Evolutionary conservation across 2,113 vertebrate species (phyloP).

Genomic region (Anas platyrhynchos): DNA sequence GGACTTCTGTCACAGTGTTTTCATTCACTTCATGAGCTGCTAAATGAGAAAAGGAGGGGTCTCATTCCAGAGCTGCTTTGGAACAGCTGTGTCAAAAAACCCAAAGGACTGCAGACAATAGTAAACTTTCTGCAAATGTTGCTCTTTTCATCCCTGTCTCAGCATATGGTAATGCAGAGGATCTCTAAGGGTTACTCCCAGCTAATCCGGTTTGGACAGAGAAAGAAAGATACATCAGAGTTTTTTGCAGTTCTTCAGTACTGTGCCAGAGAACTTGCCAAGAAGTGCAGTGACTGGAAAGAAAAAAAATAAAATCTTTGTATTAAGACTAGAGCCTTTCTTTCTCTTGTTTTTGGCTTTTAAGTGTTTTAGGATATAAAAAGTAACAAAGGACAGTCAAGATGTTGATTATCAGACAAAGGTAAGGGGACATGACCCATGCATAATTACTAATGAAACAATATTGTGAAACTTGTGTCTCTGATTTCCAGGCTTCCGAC

Average conservation of each 20-base stretch:
- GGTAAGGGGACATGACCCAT: neutral
- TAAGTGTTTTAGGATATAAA: neutral
- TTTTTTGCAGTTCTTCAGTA: neutral
- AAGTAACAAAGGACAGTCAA: neutral
- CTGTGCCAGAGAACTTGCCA: neutral
- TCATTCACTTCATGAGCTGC: conserved; percentile 10
- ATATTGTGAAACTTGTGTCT: neutral
- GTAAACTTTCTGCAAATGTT: neutral
- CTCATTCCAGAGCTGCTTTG: conserved; percentile 10
- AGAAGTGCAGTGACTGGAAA: neutral
- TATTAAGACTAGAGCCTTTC: neutral
- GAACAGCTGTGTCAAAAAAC: neutral
- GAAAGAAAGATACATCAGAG: neutral
- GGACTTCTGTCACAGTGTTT: conserved; percentile 2
- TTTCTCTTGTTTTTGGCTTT: neutral
- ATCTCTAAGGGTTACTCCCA: neutral
- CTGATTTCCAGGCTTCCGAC: neutral
- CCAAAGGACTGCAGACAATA: neutral
- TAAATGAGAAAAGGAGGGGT: conserved; percentile 11
- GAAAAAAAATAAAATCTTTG: neutral
- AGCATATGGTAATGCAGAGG: neutral
- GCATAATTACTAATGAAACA: neutral
- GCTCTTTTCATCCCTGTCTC: neutral
- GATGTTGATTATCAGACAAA: neutral
- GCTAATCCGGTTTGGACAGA: neutral